Base-by-base conservation (phyloP, 2,113 vertebrate genomes). In the Zosterops pallidus region DNA sequence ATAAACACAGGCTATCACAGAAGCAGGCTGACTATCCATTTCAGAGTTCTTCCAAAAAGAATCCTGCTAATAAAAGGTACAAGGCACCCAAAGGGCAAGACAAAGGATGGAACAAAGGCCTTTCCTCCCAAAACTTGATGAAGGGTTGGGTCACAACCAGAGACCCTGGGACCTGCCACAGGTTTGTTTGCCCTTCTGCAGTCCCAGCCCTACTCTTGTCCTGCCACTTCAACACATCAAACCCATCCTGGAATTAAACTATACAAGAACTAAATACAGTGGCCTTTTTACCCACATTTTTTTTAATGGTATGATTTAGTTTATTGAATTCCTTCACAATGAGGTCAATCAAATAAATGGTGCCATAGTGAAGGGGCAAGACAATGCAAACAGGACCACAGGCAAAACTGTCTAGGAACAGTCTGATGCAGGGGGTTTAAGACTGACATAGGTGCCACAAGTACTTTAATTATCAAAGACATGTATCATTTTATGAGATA, bases 51-150 rank as follows among this genome's bases (percentile, higher is more conserved):
- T 90, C 47, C 33, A 85, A 39, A 76, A 76, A 28, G 41, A 7
- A 52, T n/a, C 24, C 13, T 52, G 52, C 33, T 59, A 83, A 0
- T 17, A 47, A 49, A 29, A 87, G 9, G 23, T 11, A 42, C 8
- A 37, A 90, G 28, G 42, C 59, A 77, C 21, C 6, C 35, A 47
- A 74, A 62, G 17, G 53, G 29, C 39, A 67, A 60, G 62, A 46
- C 0, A 0, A 46, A 76, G 50, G 46, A 42, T 2, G 1, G 6
- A 44, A 18, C 5, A 13, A 69, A 85, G 25, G 25, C 28, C 29
- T 4, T 9, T 79, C 8, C 78, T 60, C 25, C 53, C 39, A 20
- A 5, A 2, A 16, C 33, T 11, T 47, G 10, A 8, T 13, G 23
- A 57, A 46, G 20, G 15, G 42, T 8, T 63, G 78, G 35, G 9